phyloP scores from a whole-genome alignment of 2,888 invertebrate genomes.

The Nomada fabriciana region DNA sequence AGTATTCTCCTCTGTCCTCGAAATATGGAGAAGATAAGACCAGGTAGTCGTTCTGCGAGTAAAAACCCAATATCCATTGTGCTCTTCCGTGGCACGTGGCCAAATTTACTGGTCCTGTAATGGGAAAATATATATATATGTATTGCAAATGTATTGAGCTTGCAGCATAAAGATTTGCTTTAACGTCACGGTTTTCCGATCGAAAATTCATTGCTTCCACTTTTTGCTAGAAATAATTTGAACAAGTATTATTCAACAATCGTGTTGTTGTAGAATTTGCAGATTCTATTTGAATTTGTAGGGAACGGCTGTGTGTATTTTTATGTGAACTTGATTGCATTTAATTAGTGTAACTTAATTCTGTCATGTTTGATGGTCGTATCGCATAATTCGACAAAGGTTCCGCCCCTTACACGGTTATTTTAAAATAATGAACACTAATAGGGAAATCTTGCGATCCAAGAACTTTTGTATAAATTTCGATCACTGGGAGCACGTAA shows the following conservation, averaged over 20 bases:
- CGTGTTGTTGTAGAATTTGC: too few species aligned
- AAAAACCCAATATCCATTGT: background rate
- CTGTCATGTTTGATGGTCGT: background rate
- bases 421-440: background rate
- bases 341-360: background rate
- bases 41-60: background rate
- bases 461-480: background rate
- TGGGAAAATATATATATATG: background rate
- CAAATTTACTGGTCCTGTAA: constrained; percentile 16
- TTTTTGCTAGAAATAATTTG: too few species aligned
- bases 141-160: background rate
- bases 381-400: constrained; percentile 1
- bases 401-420: background rate
- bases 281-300: background rate
- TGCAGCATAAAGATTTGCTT: background rate
- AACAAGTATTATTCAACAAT: too few species aligned
- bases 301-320: background rate
- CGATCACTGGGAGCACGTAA: too few species aligned
- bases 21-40: constrained; percentile 33
- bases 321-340: background rate
- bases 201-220: too few species aligned
- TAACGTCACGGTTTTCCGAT: too few species aligned
- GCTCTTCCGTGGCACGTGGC: constrained; percentile 22
- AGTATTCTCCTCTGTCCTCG: background rate
- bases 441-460: background rate